These are phyloP conservation scores for Petrosia ficiformis DNA, from an alignment of 37 sponge, comb jelly and placozoan species.

Conservation along the genomic window DNA sequence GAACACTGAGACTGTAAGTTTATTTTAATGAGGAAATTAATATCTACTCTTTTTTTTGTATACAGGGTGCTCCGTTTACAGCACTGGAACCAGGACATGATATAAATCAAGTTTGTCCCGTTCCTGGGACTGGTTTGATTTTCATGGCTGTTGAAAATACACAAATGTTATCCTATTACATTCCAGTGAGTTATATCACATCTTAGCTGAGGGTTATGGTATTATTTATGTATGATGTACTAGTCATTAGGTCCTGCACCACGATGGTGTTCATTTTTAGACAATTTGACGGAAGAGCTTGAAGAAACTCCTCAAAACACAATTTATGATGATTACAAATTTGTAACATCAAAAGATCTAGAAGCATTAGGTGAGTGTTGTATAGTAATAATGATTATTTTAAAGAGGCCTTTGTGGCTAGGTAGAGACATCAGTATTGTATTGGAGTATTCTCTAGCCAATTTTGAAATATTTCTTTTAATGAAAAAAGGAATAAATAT, in stretches of 20 bases:
- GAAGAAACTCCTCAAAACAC: conserved; percentile 83
- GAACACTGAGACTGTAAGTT: conserved; percentile 67
- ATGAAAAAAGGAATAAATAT: no score
- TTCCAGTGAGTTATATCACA: conserved; percentile 59
- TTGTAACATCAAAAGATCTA: conserved; percentile 86
- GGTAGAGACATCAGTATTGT: no score
- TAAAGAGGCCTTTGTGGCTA: no score
- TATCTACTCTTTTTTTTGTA: neutral
- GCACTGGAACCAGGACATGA: conserved; percentile 74
- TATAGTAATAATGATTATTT: neutral
- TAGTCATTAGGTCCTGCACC: conserved; percentile 91
- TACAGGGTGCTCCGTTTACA: conserved; percentile 76
- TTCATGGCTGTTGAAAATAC: conserved; percentile 81
- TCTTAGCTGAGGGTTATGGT: neutral
- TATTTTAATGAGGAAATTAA: neutral
- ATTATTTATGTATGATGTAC: neutral
- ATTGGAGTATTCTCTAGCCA: no score
- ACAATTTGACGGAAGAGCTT: conserved; percentile 93
- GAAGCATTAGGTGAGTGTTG: conserved; percentile 55
- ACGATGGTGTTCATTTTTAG: conserved; percentile 95
- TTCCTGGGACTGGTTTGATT: conserved; percentile 66
- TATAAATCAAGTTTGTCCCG: conserved; percentile 68
- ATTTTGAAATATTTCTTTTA: no score
- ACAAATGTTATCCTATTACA: conserved; percentile 82
- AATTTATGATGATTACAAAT: conserved; percentile 98